Conservation (phyloP, 2,797 vertebrate species). For the Taeniopygia guttata region DNA sequence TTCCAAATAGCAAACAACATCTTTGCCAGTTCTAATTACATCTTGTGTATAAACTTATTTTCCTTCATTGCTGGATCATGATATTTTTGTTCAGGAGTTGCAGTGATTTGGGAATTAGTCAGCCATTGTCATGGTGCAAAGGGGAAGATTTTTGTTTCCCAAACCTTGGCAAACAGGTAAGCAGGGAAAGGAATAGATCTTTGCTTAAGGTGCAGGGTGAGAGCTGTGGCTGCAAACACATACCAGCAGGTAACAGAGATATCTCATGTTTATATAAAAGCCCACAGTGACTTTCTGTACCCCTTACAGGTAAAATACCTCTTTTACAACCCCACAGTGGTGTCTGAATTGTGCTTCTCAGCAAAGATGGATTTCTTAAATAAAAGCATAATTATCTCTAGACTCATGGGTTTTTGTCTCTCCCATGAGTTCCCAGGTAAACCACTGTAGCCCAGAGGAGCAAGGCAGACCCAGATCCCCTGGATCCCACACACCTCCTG, state of each 20-base stretch:
- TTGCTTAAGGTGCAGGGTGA: not conserved
- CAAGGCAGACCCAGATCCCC: accelerated
- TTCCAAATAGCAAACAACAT: not conserved
- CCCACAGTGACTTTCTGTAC: not conserved
- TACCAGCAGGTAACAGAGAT: not conserved
- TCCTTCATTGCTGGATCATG: not conserved
- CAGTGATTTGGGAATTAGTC: not conserved
- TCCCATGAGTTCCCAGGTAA: not conserved
- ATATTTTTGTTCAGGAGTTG: not conserved
- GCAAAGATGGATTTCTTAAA: not conserved
- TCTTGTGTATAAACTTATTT: not conserved
- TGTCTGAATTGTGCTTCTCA: not conserved
- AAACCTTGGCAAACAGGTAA: not conserved
- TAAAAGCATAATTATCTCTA: not conserved
- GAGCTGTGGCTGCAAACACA: not conserved
- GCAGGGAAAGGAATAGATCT: not conserved
- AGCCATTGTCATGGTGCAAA: not conserved
- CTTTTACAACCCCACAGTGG: not conserved
- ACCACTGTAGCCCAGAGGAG: not conserved
- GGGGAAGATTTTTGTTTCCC: not conserved
- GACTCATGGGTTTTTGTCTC: not conserved
- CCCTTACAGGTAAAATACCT: not conserved
- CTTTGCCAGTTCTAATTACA: not conserved
- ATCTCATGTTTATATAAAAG: not conserved
- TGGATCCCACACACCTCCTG: not conserved